A percentile compares a stretch with the other conserved stretches of the same genome.
These are phyloP conservation scores for Sphaerophoria taeniata DNA, from an alignment of 2,888 invertebrate species.

Conservation along the genomic window DNA sequence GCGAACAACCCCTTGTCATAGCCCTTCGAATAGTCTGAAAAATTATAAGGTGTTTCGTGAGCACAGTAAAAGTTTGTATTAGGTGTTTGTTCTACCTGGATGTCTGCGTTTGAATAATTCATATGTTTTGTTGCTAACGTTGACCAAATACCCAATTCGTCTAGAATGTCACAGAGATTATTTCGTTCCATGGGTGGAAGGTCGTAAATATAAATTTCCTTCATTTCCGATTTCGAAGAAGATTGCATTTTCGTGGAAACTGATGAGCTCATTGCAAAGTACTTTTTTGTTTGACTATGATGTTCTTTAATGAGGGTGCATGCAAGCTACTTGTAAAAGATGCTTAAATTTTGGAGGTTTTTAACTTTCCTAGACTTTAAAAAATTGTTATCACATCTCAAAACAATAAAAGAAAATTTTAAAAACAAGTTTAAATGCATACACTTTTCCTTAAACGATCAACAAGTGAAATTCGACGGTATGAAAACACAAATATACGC, in stretches of 20 bases:
- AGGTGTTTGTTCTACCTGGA: constrained; percentile 76
- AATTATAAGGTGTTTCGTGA: background rate
- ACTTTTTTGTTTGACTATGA: background rate
- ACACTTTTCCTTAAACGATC: too few species aligned
- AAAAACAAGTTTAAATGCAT: background rate
- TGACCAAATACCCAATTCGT: constrained; percentile 91
- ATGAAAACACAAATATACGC: too few species aligned
- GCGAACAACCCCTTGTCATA: constrained; percentile 85
- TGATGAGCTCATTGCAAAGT: constrained; percentile 72
- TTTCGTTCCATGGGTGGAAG: constrained; percentile 88
- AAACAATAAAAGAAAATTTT: background rate
- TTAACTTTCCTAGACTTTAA: background rate
- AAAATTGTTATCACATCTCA: background rate
- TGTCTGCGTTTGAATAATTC: constrained; percentile 85
- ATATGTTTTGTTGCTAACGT: constrained; percentile 88
- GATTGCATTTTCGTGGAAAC: constrained; percentile 61
- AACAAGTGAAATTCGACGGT: too few species aligned
- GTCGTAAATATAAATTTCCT: constrained; percentile 87
- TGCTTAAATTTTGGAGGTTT: too few species aligned
- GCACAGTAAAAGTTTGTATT: background rate
- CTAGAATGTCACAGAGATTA: constrained; percentile 90
- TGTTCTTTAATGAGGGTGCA: background rate
- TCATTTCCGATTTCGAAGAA: constrained; percentile 28
- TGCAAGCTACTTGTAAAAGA: too few species aligned
- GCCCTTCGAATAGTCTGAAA: constrained; percentile 85